Base-by-base conservation (phyloP, 2,797 vertebrate genomes). In the Lophotriccus pileatus region DNA sequence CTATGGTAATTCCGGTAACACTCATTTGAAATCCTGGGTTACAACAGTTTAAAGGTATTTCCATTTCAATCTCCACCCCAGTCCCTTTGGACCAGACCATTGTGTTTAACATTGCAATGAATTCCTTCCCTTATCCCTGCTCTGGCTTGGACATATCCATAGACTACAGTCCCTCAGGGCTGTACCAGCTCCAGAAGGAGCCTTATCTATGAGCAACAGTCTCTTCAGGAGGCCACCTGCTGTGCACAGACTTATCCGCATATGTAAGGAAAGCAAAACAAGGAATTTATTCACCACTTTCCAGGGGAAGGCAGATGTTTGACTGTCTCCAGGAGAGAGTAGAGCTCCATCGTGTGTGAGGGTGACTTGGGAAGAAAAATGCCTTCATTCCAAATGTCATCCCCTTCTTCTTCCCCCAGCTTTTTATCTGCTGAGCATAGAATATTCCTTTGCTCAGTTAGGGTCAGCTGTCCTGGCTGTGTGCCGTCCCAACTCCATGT, bases 301-400 rank as follows among this genome's bases (percentile, higher is more conserved):
- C 41, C 9, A 12, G 3, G 4, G 7, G 10, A 39, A 59, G 8
- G n/a, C 64, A 63, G 28, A 12, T 28, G 34, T 14, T 27, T 15
- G 32, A 13, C 16, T 80, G 12, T n/a, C 32, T 34, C 22, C 49
- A 28, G 43, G 28, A 62, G 28, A 62, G 6, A 34, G 24, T 11
- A 32, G 66, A 15, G 21, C 55, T 83, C 15, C 46, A 36, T 44
- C 37, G 46, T 12, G 8, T 36, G 18, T 59, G 44, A 3, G 0
- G 0, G n/a, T 34, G 12, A 56, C 28, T 25, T 69, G 14, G 9
- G 34, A 63, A 74, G 17, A 16, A 9, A 69, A 69, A 67, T 2
- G 1, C 5, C 24, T 9, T 39, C 14, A 21, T n/a, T 50, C 7
- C 0, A 0, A 36, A 39, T 7, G 4, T 39, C 32, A 12, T 15